Percentiles rank a stretch among this genome's conserved stretches.
Conservation (phyloP, 1,140 invertebrate species). For the Heliconius congener region DNA sequence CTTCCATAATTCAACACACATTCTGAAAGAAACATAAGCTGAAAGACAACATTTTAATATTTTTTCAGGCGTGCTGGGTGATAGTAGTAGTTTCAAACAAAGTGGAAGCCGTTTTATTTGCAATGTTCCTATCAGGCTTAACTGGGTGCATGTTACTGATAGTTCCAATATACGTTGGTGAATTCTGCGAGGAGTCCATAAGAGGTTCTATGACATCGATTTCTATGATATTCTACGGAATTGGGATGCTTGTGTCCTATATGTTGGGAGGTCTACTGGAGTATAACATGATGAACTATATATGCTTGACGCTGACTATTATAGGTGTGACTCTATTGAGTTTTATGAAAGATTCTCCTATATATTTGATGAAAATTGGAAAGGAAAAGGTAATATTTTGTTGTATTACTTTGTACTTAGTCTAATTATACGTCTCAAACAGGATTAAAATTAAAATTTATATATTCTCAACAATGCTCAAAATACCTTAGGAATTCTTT, state of each 20-base stretch:
- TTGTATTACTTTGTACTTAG: not conserved
- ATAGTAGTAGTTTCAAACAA: slow-evolving; percentile 40
- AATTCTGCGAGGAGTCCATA: slow-evolving; percentile 60
- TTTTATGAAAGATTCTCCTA: slow-evolving; percentile 54
- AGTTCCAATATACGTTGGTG: slow-evolving; percentile 52
- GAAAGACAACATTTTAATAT: not conserved
- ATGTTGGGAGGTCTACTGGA: slow-evolving; percentile 49
- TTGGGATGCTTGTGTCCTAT: slow-evolving; percentile 58
- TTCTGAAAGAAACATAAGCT: not conserved
- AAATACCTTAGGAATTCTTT: no score
- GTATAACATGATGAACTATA: slow-evolving; percentile 56
- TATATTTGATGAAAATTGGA: slow-evolving; percentile 53
- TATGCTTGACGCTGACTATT: slow-evolving; percentile 42
- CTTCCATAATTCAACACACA: no score
- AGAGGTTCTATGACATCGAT: slow-evolving; percentile 55
- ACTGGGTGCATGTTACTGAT: slow-evolving; percentile 48
- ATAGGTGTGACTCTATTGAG: slow-evolving; percentile 38
- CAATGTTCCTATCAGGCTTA: slow-evolving; percentile 55
- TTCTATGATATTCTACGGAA: slow-evolving; percentile 51
- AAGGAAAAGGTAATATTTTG: slow-evolving; percentile 49
- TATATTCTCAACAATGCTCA: no score
- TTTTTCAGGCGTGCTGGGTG: slow-evolving; percentile 49
- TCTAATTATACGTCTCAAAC: no score
- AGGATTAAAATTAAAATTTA: no score
- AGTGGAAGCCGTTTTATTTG: slow-evolving; percentile 52